A percentile compares a stretch with the other conserved stretches of the same genome.
These are phyloP conservation scores for Lampris incognitus DNA, from an alignment of 2,113 vertebrate species.

Conservation along the genomic window DNA sequence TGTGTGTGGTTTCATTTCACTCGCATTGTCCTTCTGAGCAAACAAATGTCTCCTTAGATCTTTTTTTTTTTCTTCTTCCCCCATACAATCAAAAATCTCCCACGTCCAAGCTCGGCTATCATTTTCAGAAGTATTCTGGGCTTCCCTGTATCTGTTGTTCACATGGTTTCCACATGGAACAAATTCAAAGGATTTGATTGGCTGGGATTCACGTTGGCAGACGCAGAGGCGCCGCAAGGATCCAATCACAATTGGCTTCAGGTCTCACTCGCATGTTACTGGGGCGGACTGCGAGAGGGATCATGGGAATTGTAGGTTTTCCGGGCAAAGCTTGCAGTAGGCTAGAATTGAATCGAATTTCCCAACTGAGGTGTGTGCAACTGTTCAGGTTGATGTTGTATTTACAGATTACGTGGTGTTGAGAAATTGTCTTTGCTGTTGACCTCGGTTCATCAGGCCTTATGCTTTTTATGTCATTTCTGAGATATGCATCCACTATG, in stretches of 20 bases:
- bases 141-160: conserved; percentile 87
- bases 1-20: too few species aligned
- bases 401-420: too few species aligned
- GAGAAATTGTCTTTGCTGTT: too few species aligned
- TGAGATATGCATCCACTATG: too few species aligned
- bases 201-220: conserved; percentile 66
- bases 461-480: too few species aligned
- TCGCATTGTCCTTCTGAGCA: neutral
- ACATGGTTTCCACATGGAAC: conserved; percentile 95
- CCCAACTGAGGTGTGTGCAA: neutral
- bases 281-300: conserved; percentile 67
- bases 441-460: too few species aligned
- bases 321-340: neutral
- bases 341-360: neutral
- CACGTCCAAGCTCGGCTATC: conserved; percentile 26
- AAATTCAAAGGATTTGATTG: conserved; percentile 83
- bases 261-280: conserved; percentile 84
- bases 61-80: neutral
- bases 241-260: conserved; percentile 77
- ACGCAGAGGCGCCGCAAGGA: conserved; percentile 10
- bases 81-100: neutral
- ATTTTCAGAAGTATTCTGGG: conserved; percentile 42
- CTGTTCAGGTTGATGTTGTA: too few species aligned
- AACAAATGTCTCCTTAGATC: neutral
- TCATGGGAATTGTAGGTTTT: conserved; percentile 76